Conservation (phyloP, 2,888 invertebrate species). For the Epinotia nisella region DNA sequence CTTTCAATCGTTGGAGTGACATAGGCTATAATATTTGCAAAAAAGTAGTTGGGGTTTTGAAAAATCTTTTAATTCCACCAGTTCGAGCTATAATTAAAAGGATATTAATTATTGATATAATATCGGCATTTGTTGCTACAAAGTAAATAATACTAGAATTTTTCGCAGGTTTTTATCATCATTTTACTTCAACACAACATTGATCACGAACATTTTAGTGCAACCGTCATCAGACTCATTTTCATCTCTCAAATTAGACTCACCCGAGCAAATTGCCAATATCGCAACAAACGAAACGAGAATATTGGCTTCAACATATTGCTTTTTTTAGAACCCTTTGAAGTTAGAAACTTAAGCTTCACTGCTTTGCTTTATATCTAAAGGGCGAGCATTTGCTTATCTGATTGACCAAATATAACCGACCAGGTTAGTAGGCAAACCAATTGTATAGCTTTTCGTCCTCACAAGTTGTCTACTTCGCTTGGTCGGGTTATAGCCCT, state of each 20-base stretch:
- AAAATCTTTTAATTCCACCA: no score
- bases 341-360: conserved; percentile 38
- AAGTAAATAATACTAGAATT: no score
- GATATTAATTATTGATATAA: no score
- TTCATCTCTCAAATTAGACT: conserved; percentile 21
- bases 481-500: neutral
- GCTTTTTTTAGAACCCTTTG: conserved; percentile 43
- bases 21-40: no score
- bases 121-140: no score
- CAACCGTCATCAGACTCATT: conserved; percentile 4
- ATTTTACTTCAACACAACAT: neutral
- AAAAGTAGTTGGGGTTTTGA: no score
- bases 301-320: conserved; percentile 29
- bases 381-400: conserved; percentile 36
- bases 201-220: neutral
- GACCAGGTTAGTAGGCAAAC: neutral
- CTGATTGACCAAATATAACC: conserved; percentile 42
- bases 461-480: no score
- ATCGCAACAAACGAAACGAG: conserved; percentile 20
- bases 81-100: no score
- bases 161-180: no score
- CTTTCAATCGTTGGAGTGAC: no score
- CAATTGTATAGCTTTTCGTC: no score
- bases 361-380: conserved; percentile 29
- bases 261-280: conserved; percentile 24